Evolutionary conservation across 2,888 invertebrate species (phyloP).

Genomic region (Nycteola revayana): DNA sequence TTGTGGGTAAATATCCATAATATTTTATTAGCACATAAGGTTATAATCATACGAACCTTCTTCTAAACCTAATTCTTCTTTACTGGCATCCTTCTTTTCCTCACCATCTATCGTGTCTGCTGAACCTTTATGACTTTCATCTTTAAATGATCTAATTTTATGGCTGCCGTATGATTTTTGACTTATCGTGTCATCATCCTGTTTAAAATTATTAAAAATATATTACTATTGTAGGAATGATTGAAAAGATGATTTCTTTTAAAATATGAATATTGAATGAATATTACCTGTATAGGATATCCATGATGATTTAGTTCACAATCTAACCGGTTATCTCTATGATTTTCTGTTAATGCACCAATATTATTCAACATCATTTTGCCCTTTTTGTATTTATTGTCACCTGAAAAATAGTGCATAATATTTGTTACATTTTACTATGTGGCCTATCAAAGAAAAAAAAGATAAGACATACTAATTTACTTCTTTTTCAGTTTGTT

Average conservation of each 20-base stretch:
- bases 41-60: constrained; percentile 78
- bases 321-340: constrained; percentile 88
- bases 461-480: too few species aligned
- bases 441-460: too few species aligned
- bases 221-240: too few species aligned
- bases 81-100: constrained; percentile 94
- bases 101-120: constrained; percentile 93
- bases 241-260: neutral
- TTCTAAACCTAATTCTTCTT: constrained; percentile 93
- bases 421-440: too few species aligned
- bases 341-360: constrained; percentile 89
- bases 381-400: constrained; percentile 91
- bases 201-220: too few species aligned
- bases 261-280: neutral
- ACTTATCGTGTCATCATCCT: constrained; percentile 91
- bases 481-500: too few species aligned
- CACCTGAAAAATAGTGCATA: constrained; percentile 84
- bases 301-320: constrained; percentile 88
- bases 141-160: constrained; percentile 93
- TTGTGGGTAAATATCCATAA: too few species aligned
- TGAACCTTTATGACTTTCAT: constrained; percentile 95
- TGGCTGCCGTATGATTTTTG: constrained; percentile 96
- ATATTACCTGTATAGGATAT: constrained; percentile 81
- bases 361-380: constrained; percentile 91
- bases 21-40: neutral